Evolutionary conservation across 2,797 vertebrate genomes (phyloP), one percentile per base, ranked within the genome.

Genomic region (Cyclura pinguis): DNA sequence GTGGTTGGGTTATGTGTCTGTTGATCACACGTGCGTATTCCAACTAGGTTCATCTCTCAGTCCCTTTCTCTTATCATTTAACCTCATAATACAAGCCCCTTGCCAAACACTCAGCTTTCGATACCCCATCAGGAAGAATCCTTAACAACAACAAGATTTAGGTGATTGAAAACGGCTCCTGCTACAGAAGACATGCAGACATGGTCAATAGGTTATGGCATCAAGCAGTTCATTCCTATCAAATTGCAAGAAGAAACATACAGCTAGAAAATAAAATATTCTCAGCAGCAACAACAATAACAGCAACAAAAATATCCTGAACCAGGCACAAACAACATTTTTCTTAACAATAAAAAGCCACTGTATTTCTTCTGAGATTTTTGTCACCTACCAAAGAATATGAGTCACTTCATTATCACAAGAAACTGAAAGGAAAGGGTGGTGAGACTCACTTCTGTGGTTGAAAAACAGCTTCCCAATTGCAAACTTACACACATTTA

Each of bases 81-180:
- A 88, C 32, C 93, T 90, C 64, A 47, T 57, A 1, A 47, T 81
- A 38, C 35, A 85, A 86, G 76, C 80, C 55, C 77, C 50, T 10
- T 1, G 86, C 38, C 57, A 82, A 90, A 83, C 72, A 85, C 80
- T 95, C 90, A 88, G 64, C 76, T 88, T 88, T 57, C 24, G 83
- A 88, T 74, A 69, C 22, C 22, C 14, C 38, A 22, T 42, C 83
- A 57, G 24, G 16, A n/a, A 32, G 32, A 85, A 16, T 89, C 57
- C 86, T 89, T 59, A 57, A 87, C 27, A 73, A 92, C n/a, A 93
- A 94, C 84, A 86, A 95, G 64, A 59, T 50, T 88, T 87, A 86
- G 93, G 35, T 3, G 62, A 55, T 2, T 80, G 81, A 85, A 84
- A 92, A 95, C 82, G 90, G 29, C 16, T 77, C 76, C 55, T 77